Base-by-base conservation (phyloP, 2,113 vertebrate genomes). In the Gracilinanus agilis region DNA sequence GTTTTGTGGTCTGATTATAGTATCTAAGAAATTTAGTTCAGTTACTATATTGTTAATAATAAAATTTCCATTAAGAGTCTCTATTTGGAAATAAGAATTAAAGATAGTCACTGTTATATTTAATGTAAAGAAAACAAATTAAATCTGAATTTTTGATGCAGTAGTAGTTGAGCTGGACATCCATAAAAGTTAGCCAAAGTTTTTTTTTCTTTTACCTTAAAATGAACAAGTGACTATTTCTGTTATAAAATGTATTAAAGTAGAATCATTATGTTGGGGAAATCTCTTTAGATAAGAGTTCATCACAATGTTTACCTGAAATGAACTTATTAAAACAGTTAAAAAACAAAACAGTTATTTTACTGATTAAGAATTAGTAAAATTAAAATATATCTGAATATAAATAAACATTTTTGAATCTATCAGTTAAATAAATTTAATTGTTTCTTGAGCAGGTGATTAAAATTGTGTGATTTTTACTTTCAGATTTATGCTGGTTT, bases 401-500 rank as follows among this genome's bases (percentile, higher is more conserved):
- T 61, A 61, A 67, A 56, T 91, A 55, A 94, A 94, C 44, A 55
- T n/a, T 88, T 83, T 44, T 90, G 89, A 90, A 54, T 92, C 91
- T 93, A 54, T 10, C n/a, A 91, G 44, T 44, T 6, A 88, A n/a
- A 90, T 75, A 94, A 93, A 44, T 25, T 12, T 89, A 55, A 94
- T 53, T 93, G 55, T 92, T 75, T 94, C 89, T 29, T 44, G 49
- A 25, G 53, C 67, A 11, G 23, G 4, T 29, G 0, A 53, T 83
- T 92, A 92, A 54, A 56, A 96, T 90, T 61, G 27, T 90, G 56
- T 92, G 3, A 34, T 90, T 94, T 98, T 97, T 54, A 21, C 93
- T 98, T 98, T 94, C 98, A 99, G 99, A 98, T 99, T 96, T 99
- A 99, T 96, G 99, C 99, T 92, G 99, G 99, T 90, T 97, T 99